These are phyloP conservation scores for Laspeyria flexula DNA, from an alignment of 2,888 invertebrate genomes.

Conservation along the genomic window DNA sequence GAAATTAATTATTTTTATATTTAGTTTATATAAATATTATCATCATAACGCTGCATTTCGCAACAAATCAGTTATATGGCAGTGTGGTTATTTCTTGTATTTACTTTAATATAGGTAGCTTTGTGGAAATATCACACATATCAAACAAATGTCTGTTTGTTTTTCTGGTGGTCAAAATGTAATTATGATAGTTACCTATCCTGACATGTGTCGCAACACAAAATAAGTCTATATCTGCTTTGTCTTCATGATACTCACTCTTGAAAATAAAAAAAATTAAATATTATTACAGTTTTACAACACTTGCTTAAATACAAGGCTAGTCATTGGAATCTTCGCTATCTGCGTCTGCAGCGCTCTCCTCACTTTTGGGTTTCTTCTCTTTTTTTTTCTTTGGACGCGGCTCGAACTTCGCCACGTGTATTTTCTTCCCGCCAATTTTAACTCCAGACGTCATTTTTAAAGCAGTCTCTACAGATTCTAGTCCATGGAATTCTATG, in stretches of 20 bases:
- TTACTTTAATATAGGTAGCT: too few relatives aligned
- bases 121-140: too few relatives aligned
- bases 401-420: slow-evolving; percentile 57
- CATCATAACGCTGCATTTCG: background rate
- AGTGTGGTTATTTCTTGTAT: background rate
- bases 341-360: slow-evolving; percentile 51
- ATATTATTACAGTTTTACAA: background rate
- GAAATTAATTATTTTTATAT: background rate
- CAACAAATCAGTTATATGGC: background rate
- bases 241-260: too few relatives aligned
- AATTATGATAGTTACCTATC: too few relatives aligned
- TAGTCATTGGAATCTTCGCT: slow-evolving; percentile 56
- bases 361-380: slow-evolving; percentile 26
- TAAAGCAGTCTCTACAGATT: slow-evolving; percentile 62
- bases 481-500: slow-evolving; percentile 71
- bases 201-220: too few relatives aligned
- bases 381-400: slow-evolving; percentile 42
- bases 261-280: too few relatives aligned
- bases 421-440: slow-evolving; percentile 67
- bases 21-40: background rate
- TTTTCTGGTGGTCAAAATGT: too few relatives aligned
- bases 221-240: too few relatives aligned
- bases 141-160: too few relatives aligned
- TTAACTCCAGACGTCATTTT: slow-evolving; percentile 51
- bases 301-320: background rate